Conservation (phyloP, 2,888 invertebrate genomes). For the Heliconius hortense region DNA sequence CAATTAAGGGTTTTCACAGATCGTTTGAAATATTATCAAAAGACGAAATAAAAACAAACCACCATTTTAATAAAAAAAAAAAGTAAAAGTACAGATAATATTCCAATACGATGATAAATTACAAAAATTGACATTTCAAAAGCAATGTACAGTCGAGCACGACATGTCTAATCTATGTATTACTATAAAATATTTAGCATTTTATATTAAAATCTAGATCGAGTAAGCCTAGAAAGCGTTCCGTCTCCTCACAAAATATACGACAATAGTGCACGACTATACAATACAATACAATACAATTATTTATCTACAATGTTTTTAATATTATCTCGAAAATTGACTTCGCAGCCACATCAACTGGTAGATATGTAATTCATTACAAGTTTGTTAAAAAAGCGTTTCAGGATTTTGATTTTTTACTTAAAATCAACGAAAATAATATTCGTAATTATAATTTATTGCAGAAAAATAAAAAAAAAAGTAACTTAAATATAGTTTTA, state of each 20-base stretch:
- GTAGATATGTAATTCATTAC: slow-evolving; percentile 43
- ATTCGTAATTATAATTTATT: not conserved
- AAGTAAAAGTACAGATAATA: slow-evolving; percentile 25
- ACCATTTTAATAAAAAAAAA: slow-evolving; percentile 9
- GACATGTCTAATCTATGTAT: slow-evolving; percentile 47
- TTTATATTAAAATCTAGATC: slow-evolving; percentile 51
- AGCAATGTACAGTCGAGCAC: slow-evolving; percentile 61
- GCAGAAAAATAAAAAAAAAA: not conserved
- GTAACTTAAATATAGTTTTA: not conserved
- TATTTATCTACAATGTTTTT: slow-evolving; percentile 49
- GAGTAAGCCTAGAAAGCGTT: slow-evolving; percentile 62
- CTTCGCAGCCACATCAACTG: slow-evolving; percentile 41
- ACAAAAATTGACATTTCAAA: slow-evolving; percentile 60
- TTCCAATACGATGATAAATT: slow-evolving; percentile 27
- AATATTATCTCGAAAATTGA: slow-evolving; percentile 54
- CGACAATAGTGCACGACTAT: slow-evolving; percentile 64
- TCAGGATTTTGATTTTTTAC: slow-evolving; percentile 20
- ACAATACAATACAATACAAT: slow-evolving; percentile 47
- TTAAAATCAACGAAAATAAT: not conserved
- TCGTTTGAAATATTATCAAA: slow-evolving; percentile 32
- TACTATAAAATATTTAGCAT: slow-evolving; percentile 42
- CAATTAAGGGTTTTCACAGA: slow-evolving; percentile 29
- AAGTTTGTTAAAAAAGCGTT: slow-evolving; percentile 31
- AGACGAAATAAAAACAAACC: slow-evolving; percentile 7
- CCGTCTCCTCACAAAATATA: slow-evolving; percentile 61